These are phyloP conservation scores for Ovis canadensis DNA, from an alignment of 2,113 vertebrate species.

Conservation along the genomic window DNA sequence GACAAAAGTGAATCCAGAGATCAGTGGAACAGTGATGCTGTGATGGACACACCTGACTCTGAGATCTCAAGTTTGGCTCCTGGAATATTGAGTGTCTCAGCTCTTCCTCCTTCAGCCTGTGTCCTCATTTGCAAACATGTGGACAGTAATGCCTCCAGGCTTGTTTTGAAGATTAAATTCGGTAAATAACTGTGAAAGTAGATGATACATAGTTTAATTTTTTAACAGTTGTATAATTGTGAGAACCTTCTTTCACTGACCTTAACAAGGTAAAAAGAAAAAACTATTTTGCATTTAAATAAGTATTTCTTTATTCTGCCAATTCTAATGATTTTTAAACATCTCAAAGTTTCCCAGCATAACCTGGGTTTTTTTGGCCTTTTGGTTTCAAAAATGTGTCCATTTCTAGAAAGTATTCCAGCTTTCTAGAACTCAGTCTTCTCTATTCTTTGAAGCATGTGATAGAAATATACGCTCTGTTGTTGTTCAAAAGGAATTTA, in stretches of 20 bases:
- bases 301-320: neutral
- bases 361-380: neutral
- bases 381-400: neutral
- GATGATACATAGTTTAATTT: neutral
- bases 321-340: neutral
- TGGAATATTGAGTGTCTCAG: neutral
- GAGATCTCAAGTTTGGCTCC: neutral
- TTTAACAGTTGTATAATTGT: neutral
- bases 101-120: neutral
- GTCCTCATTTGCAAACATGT: neutral
- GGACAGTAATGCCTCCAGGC: neutral
- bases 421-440: neutral
- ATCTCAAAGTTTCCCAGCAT: neutral
- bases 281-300: constrained; percentile 27
- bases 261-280: neutral
- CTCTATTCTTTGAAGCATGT: neutral
- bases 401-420: neutral
- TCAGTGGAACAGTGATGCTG: neutral
- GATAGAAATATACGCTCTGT: neutral
- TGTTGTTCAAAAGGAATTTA: neutral
- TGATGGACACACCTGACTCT: neutral
- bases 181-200: constrained; percentile 11
- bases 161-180: constrained; percentile 26
- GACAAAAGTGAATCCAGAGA: neutral
- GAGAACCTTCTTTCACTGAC: neutral